Evolutionary conservation across 53 echinoderm and acorn worm species (phyloP), one percentile per base, ranked within the genome.

Genomic region (Hippasteria phrygiana): DNA sequence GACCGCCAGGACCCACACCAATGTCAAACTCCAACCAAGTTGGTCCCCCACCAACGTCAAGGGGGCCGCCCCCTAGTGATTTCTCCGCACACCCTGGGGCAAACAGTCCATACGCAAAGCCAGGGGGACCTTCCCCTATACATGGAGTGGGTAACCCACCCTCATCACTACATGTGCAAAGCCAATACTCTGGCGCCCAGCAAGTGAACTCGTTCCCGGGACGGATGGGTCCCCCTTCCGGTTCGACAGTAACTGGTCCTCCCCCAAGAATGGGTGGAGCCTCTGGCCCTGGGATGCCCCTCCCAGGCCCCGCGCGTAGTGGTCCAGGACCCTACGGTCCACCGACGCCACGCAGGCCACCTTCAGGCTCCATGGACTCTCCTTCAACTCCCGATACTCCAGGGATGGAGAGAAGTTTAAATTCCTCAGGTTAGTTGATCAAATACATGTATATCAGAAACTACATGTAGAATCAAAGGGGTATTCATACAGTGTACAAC

Each of bases 361-460:
- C 62, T n/a, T 53, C 51, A 0, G 46, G 69, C 47, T 70, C 70
- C 20, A 71, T 33, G 50, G 53, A 85, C 36, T 85, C 85, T 11
- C 85, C 85, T 13, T 50, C 85, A 50, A 85, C 71, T 51, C 85
- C 85, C 0, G 85, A 85, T 36, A 50, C 32, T 16, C 12, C 85
- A 22, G 51, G 47, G 14, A 33, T 85, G n/a, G 85, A 85, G 1
- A 35, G 48, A 71, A 92, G 76, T 81, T 75, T 92, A 51, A 92
- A 92, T 83, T 92, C 92, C 43, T 88, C 92, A 92, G 92, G 92
- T 92, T 74, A 88, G 92, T 88, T 20, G 59, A 24, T 24, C 7
- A 7, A 26, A 11, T 5, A 7, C 6, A 45, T 5, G 11, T n/a
- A n/a, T n/a, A n/a, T n/a, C n/a, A n/a, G n/a, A n/a, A n/a, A n/a